A percentile compares a stretch with the other conserved stretches of the same genome.
Evolutionary conservation across 2,797 vertebrate species (phyloP).

Genomic region (Lacerta agilis): DNA sequence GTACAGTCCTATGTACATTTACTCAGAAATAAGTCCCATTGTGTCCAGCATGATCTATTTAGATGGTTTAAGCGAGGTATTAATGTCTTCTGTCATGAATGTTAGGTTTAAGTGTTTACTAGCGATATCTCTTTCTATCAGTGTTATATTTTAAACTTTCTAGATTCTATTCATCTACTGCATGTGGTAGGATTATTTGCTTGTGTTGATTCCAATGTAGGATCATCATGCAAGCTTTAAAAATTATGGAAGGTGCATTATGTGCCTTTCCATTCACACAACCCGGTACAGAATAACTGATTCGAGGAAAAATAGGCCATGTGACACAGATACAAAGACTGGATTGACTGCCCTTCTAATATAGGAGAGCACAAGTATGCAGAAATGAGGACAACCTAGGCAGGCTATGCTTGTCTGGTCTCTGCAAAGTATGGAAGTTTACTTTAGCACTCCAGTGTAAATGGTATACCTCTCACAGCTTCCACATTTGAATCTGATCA

Average conservation of each 20-base stretch:
- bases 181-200: not conserved
- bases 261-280: not conserved
- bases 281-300: not conserved
- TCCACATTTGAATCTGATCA: not conserved
- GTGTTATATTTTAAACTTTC: not conserved
- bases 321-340: not conserved
- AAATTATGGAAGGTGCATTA: not conserved
- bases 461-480: not conserved
- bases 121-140: not conserved
- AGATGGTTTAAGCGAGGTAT: constrained; percentile 22
- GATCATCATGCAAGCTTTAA: not conserved
- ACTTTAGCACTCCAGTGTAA: not conserved
- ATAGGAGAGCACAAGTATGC: not conserved
- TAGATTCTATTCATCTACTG: not conserved
- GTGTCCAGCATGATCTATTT: constrained; percentile 8
- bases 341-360: not conserved
- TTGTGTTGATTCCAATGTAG: not conserved
- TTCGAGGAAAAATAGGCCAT: not conserved
- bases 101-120: constrained; percentile 20
- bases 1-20: too few species aligned
- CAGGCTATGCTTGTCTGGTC: not conserved
- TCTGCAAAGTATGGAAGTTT: not conserved
- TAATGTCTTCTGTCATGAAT: not conserved
- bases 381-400: not conserved
- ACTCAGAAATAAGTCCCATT: too few species aligned